Conservation (phyloP, 2,888 invertebrate species). For the Augiades crinisus region DNA sequence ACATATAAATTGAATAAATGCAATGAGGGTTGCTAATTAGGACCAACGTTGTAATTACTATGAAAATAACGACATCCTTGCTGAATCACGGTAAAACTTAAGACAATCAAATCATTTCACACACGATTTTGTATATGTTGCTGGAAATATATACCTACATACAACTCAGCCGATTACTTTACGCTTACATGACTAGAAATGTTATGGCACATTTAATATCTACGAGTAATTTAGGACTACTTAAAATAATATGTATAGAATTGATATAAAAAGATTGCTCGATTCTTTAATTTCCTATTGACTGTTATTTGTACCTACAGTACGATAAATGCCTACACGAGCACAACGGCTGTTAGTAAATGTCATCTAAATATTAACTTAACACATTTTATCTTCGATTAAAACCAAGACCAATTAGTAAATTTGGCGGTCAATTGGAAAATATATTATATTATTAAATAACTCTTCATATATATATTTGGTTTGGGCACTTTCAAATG, state of each 20-base stretch:
- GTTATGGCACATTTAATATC: slow-evolving; percentile 28
- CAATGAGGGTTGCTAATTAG: too few relatives aligned
- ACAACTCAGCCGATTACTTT: too few relatives aligned
- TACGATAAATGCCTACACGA: background rate
- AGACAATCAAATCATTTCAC: too few relatives aligned
- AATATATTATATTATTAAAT: background rate
- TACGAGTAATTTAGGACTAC: background rate
- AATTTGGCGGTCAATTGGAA: background rate
- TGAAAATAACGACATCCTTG: too few relatives aligned
- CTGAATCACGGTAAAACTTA: too few relatives aligned
- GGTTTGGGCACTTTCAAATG: slow-evolving; percentile 20
- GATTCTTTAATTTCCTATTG: background rate
- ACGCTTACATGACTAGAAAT: slow-evolving; percentile 12
- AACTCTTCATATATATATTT: background rate
- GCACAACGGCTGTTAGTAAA: background rate
- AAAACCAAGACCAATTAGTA: background rate
- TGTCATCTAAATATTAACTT: background rate
- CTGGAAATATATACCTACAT: too few relatives aligned
- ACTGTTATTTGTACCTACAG: background rate
- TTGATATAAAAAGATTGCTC: slow-evolving; percentile 7
- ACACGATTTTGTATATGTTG: too few relatives aligned
- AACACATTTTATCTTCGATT: background rate
- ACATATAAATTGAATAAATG: too few relatives aligned
- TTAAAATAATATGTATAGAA: slow-evolving; percentile 8
- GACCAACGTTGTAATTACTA: too few relatives aligned